Percentiles rank a stretch among this genome's conserved stretches.
phyloP scores from a whole-genome alignment of 2,113 vertebrate species.

The Glaucidium brasilianum region DNA sequence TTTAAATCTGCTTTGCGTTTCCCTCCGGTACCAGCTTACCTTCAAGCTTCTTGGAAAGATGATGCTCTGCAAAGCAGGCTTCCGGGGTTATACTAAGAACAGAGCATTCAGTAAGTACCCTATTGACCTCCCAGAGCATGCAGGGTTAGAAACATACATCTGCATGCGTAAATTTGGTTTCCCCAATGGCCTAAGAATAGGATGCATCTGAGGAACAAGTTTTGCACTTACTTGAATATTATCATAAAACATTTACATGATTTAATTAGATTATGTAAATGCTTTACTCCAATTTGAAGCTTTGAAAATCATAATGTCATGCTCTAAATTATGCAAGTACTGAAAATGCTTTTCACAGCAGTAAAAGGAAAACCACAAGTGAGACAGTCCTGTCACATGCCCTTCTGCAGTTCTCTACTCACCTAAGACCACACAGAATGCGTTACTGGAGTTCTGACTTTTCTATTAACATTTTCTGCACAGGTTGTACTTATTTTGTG shows the following conservation, averaged over 20 bases:
- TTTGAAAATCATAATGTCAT: constrained; percentile 47
- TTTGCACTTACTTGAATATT: constrained; percentile 40
- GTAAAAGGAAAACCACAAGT: constrained; percentile 8
- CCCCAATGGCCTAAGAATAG: background rate
- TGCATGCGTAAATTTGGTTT: background rate
- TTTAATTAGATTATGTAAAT: constrained; percentile 67
- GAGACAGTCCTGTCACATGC: background rate
- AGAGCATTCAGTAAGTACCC: background rate
- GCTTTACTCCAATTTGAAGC: constrained; percentile 24
- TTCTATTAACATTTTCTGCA: constrained; percentile 1
- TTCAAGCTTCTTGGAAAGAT: constrained; percentile 37
- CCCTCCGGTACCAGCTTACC: constrained; percentile 41
- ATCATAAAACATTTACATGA: constrained; percentile 54
- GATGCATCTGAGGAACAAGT: constrained; percentile 4
- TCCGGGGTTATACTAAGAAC: background rate
- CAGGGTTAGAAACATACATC: background rate
- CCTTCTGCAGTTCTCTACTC: background rate
- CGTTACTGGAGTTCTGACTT: background rate
- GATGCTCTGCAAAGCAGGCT: background rate
- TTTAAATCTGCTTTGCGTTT: constrained; percentile 59
- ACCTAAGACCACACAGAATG: background rate
- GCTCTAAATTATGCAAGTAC: constrained; percentile 57
- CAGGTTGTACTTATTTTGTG: background rate
- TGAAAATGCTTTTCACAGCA: constrained; percentile 44
- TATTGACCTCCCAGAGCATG: background rate